Evolutionary conservation across 53 echinoderm and acorn worm species (phyloP).

Genomic region (Henricia sp.): DNA sequence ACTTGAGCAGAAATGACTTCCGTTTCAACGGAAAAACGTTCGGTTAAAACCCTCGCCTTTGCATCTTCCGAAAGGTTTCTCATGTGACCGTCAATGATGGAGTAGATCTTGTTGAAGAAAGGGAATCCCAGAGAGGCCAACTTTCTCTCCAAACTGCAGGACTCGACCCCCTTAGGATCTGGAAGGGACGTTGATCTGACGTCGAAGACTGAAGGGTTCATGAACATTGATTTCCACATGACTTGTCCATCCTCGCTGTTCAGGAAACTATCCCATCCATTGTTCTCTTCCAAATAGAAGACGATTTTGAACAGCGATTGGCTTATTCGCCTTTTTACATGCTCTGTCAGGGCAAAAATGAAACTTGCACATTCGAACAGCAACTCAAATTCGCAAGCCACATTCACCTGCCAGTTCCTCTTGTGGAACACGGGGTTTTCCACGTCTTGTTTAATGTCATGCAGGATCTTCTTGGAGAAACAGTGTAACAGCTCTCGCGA

Average conservation of each 20-base stretch:
- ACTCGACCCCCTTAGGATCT: constrained; percentile 59
- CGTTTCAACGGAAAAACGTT: neutral
- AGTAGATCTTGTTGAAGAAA: constrained; percentile 53
- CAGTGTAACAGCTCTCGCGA: constrained; percentile 25
- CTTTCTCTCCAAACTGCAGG: constrained; percentile 22
- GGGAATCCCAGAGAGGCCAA: constrained; percentile 27
- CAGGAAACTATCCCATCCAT: constrained; percentile 44
- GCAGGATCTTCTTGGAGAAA: neutral
- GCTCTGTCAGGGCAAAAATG: constrained; percentile 32
- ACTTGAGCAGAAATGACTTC: constrained; percentile 1
- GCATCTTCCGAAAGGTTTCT: constrained; percentile 27
- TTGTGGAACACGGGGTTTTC: neutral
- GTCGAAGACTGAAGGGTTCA: constrained; percentile 31
- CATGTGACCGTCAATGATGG: constrained; percentile 38
- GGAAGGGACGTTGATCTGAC: constrained; percentile 21
- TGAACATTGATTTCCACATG: constrained; percentile 30
- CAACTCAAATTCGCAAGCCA: constrained; percentile 47
- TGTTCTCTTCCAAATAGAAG: constrained; percentile 40
- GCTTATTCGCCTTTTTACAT: constrained; percentile 37
- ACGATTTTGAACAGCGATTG: constrained; percentile 52
- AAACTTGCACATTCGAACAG: constrained; percentile 46
- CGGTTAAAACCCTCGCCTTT: constrained; percentile 23
- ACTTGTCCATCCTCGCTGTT: neutral
- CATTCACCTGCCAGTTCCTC: constrained; percentile 35
- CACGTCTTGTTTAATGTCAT: constrained; percentile 28